Base-by-base conservation (phyloP, 2,113 vertebrate species). In the Hippopotamus amphibius region DNA sequence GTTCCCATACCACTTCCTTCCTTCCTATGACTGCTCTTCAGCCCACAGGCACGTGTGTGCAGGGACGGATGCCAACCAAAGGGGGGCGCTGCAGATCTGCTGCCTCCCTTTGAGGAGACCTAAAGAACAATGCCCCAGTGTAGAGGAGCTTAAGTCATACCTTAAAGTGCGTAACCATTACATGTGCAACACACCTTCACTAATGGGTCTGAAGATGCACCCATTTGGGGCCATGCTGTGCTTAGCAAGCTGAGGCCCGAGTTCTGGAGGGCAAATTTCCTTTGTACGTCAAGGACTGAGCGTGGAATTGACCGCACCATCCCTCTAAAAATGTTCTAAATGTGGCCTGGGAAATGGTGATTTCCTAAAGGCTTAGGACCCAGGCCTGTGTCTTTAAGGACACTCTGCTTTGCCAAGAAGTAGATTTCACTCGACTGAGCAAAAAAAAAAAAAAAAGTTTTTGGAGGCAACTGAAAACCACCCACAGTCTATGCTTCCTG, bases 381-480 rank as follows among this genome's bases (percentile, higher is more conserved):
- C 69, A 74, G 65, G 41, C 22, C 46, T 93, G 4, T 21, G 22
- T 83, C 68, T 80, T 68, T 74, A 72, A 76, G 55, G 82, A 90
- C 59, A 33, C 22, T 74, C 24, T 96, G 55, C 9, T 87, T 94
- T 71, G 68, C 74, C 33, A 92, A 90, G 46, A 76, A 89, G 43
- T 48, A 65, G 65, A 91, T 30, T 53, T 88, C n/a, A 66, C 28
- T 84, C 48, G 74, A 77, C 33, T 24, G 12, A 50, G 41, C 8
- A 48, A 50, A 80, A 50, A 76, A 76, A 46, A 59, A 10, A 37
- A 43, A 24, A 53, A 65, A 84, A 0, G 0, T 13, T n/a, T 93
- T 82, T 65, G 71, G 26, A 81, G 17, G 88, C 46, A 74, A 76
- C 30, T 65, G 77, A 96, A 84, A 85, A 85, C 43, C 68, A 71